Conservation (phyloP, 1,140 invertebrate species). For the Paraescarpia echinospica region DNA sequence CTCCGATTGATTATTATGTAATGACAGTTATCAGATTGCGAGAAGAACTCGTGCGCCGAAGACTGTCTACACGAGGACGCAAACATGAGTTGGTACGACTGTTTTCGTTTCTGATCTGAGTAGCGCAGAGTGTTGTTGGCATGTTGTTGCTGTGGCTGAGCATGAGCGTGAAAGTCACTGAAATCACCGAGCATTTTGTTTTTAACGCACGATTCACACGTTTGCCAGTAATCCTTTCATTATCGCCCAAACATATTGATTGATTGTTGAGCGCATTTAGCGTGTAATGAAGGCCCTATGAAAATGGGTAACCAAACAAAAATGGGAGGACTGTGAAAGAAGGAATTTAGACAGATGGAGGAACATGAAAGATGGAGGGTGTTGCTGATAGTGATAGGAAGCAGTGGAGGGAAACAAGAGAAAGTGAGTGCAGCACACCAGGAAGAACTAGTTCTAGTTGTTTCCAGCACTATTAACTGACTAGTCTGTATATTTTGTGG, state of each 20-base stretch:
- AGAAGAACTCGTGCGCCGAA: background rate
- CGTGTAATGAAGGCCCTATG: too few species aligned
- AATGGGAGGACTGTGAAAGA: too few species aligned
- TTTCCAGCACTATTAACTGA: too few species aligned
- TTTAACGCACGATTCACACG: background rate
- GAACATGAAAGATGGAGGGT: too few species aligned
- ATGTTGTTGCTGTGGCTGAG: background rate
- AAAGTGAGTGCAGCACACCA: too few species aligned
- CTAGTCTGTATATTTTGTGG: too few species aligned
- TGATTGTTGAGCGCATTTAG: background rate
- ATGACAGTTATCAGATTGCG: conserved; percentile 8
- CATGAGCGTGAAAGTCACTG: background rate
- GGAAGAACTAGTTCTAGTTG: too few species aligned
- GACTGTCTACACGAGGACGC: background rate
- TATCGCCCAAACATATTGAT: background rate
- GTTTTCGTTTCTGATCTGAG: background rate
- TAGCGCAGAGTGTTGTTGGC: background rate
- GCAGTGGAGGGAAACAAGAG: too few species aligned
- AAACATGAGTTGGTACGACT: conserved; percentile 10
- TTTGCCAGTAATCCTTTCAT: background rate
- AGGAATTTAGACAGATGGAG: too few species aligned
- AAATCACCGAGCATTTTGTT: background rate
- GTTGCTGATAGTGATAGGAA: too few species aligned
- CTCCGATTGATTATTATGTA: background rate
- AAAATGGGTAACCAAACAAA: too few species aligned